Percentiles rank a stretch among this genome's conserved stretches.
Conservation (phyloP, 2,888 invertebrate species). For the Ditylenchus weischeri region DNA sequence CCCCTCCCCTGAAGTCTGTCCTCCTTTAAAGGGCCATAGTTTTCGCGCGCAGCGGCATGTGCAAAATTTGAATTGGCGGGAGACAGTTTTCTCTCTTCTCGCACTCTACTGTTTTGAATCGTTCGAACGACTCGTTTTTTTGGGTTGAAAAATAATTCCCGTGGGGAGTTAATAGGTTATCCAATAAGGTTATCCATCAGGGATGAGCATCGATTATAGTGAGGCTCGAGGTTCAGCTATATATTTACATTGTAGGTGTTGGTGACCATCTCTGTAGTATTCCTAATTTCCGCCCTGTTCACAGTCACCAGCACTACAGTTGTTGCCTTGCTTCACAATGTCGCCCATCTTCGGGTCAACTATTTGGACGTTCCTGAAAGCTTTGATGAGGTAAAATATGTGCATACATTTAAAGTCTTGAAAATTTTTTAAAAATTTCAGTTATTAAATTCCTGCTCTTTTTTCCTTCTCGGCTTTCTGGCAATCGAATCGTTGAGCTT, state of each 20-base stretch:
- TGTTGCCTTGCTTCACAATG: constrained; percentile 33
- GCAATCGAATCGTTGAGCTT: constrained; percentile 24
- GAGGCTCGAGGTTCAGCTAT: no score
- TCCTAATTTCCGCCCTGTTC: constrained; percentile 32
- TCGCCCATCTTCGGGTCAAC: constrained; percentile 23
- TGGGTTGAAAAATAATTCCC: no score
- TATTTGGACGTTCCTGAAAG: constrained; percentile 6
- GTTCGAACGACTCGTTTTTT: no score
- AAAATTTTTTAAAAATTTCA: background rate
- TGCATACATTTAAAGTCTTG: background rate
- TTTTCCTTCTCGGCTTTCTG: constrained; percentile 24
- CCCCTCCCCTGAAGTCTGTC: no score
- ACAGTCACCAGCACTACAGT: constrained; percentile 35
- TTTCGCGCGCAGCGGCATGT: no score
- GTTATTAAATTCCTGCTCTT: constrained; percentile 13
- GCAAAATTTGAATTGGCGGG: no score
- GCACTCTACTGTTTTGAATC: no score
- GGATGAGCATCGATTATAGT: no score
- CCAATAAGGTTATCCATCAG: no score
- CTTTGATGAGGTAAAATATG: constrained; percentile 6
- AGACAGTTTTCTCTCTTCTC: no score
- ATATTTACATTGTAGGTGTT: constrained; percentile 19
- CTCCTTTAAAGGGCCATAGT: no score
- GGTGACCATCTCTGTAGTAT: constrained; percentile 29
- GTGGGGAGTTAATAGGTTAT: no score